Evolutionary conservation across 2,113 vertebrate species (phyloP).

Genomic region (Alethe diademata): DNA sequence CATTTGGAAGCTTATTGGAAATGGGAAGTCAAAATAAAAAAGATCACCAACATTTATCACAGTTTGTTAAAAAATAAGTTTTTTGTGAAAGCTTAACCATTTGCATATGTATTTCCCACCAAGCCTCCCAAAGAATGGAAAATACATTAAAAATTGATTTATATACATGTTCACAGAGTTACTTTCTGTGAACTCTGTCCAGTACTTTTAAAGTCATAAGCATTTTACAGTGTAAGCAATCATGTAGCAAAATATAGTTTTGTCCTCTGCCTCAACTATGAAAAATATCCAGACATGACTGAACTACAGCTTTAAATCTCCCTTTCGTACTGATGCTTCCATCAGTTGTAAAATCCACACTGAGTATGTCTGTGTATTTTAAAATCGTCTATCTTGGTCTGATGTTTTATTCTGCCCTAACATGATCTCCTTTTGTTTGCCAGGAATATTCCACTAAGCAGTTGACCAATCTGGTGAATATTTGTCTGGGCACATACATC

Average conservation of each 20-base stretch:
- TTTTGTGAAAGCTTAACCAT: not conserved
- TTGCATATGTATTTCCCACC: not conserved
- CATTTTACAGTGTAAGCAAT: not conserved
- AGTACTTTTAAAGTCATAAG: not conserved
- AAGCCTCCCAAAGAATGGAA: not conserved
- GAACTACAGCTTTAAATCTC: not conserved
- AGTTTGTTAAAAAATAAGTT: not conserved
- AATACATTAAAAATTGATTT: conserved; percentile 12
- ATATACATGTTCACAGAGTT: not conserved
- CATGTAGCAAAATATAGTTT: not conserved
- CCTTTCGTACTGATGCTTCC: not conserved
- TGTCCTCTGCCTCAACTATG: not conserved
- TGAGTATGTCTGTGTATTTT: not conserved
- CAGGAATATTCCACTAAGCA: conserved; percentile 99
- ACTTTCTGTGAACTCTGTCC: not conserved
- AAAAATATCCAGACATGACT: not conserved
- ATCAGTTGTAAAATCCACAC: not conserved
- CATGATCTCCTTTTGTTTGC: conserved; percentile 52
- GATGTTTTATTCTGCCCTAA: not conserved
- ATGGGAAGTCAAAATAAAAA: not conserved
- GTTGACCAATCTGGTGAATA: conserved; percentile 94
- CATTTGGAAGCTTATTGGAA: not conserved
- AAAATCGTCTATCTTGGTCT: not conserved
- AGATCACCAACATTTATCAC: not conserved
- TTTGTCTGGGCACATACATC: conserved; percentile 96